A percentile compares a stretch with the other conserved stretches of the same genome.
Conservation (phyloP, 2,113 vertebrate species). For the Columba janthina region DNA sequence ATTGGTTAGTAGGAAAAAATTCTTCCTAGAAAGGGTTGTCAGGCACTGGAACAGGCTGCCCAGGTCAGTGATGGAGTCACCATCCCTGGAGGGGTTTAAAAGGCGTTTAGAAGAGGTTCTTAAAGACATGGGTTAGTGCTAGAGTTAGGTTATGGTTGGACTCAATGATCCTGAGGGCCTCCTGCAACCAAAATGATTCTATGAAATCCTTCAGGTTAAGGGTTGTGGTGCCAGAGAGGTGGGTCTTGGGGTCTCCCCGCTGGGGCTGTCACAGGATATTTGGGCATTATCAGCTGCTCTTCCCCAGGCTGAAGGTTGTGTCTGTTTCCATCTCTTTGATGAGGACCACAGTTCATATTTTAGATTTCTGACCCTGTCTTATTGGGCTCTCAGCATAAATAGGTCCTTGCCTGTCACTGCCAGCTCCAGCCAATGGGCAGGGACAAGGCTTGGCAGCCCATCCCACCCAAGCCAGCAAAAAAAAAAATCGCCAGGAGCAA, state of each 20-base stretch:
- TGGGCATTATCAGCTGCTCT: too few relatives aligned
- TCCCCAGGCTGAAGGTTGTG: neutral
- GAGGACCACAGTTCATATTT: rapidly evolving
- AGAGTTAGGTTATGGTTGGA: too few relatives aligned
- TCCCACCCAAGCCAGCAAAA: neutral
- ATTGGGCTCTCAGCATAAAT: rapidly evolving
- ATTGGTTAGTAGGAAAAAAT: too few relatives aligned
- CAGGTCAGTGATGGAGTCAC: too few relatives aligned
- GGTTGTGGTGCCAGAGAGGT: neutral
- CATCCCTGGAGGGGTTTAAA: too few relatives aligned
- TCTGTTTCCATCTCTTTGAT: neutral
- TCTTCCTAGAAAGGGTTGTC: too few relatives aligned
- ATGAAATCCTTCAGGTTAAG: rapidly evolving
- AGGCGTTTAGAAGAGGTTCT: too few relatives aligned
- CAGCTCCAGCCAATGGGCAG: neutral
- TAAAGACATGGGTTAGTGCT: too few relatives aligned
- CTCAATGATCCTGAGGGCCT: too few relatives aligned
- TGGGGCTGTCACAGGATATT: rapidly evolving
- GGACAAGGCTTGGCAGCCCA: neutral
- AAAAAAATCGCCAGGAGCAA: neutral
- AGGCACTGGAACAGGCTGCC: too few relatives aligned
- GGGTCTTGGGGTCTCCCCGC: neutral
- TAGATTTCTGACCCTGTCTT: neutral
- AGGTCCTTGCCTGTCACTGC: neutral
- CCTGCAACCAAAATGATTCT: too few relatives aligned